A percentile compares a stretch with the other conserved stretches of the same genome.
Evolutionary conservation across 2,797 vertebrate species (phyloP).

Genomic region (Ceyx erithaca): DNA sequence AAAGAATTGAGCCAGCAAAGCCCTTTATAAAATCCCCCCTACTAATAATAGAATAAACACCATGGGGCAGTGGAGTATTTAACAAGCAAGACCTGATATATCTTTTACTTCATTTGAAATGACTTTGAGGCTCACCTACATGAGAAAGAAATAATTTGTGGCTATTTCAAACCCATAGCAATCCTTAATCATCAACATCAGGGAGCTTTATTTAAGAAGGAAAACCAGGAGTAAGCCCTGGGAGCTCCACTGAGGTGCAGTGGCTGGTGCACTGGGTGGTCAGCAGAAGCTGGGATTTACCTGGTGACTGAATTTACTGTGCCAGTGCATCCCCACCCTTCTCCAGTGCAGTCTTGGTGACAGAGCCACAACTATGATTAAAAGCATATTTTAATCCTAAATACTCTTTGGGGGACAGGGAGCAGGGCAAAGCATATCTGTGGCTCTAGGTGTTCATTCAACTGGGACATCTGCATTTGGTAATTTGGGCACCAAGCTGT

Average conservation of each 20-base stretch:
- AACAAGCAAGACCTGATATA: background rate
- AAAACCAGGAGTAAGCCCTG: background rate
- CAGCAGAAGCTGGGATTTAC: background rate
- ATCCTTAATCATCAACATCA: background rate
- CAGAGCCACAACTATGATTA: background rate
- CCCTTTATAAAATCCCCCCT: background rate
- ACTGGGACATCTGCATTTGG: background rate
- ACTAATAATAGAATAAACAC: background rate
- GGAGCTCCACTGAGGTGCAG: accelerated
- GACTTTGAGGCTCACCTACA: background rate
- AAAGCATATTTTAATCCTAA: background rate
- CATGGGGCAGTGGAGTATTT: accelerated
- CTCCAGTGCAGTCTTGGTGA: background rate
- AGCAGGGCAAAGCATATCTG: background rate
- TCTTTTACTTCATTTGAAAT: background rate
- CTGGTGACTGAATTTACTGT: background rate
- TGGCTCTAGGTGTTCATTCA: background rate
- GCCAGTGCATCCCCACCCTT: background rate
- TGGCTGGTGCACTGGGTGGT: background rate
- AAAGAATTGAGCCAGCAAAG: background rate
- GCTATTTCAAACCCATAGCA: background rate
- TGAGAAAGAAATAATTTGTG: accelerated
- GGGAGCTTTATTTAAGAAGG: background rate
- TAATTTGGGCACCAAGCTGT: background rate
- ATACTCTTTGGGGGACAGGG: background rate